Conservation (phyloP, 2,888 invertebrate species). For the Psylliodes chrysocephalus region DNA sequence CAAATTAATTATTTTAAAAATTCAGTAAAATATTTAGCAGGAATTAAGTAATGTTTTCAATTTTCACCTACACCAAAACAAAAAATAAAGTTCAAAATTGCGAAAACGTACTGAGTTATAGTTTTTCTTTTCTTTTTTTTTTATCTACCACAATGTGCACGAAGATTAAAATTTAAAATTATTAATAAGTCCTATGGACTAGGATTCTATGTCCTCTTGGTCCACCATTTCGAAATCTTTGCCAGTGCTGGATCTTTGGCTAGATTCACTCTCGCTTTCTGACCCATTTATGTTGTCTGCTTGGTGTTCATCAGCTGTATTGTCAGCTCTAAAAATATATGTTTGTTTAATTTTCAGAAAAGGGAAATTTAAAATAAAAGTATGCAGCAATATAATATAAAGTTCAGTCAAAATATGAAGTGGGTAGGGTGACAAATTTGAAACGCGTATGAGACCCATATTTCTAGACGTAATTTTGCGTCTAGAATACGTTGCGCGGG, state of each 20-base stretch:
- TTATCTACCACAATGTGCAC: conserved; percentile 29
- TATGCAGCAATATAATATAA: no score
- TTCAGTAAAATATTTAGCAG: no score
- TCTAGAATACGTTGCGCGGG: no score
- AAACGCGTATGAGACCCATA: no score
- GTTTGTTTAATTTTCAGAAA: no score
- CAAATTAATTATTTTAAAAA: no score
- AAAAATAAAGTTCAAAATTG: not conserved
- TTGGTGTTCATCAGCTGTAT: conserved; percentile 30
- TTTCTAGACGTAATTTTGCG: no score
- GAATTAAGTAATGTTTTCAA: no score
- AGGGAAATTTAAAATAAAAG: no score
- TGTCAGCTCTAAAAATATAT: conserved; percentile 1
- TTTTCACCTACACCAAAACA: no score
- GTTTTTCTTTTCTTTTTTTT: not conserved
- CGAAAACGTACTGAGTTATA: not conserved
- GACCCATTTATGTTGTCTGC: conserved; percentile 62
- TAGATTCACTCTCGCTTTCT: conserved; percentile 85
- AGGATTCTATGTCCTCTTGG: conserved; percentile 66
- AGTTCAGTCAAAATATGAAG: no score
- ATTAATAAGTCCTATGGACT: conserved; percentile 19
- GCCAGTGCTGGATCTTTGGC: conserved; percentile 83
- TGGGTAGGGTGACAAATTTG: no score
- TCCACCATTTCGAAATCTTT: conserved; percentile 91
- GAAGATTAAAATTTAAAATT: conserved; percentile 31